These are phyloP conservation scores for Bilobella aurantiaca DNA, from an alignment of 1,140 invertebrate species.

Conservation along the genomic window DNA sequence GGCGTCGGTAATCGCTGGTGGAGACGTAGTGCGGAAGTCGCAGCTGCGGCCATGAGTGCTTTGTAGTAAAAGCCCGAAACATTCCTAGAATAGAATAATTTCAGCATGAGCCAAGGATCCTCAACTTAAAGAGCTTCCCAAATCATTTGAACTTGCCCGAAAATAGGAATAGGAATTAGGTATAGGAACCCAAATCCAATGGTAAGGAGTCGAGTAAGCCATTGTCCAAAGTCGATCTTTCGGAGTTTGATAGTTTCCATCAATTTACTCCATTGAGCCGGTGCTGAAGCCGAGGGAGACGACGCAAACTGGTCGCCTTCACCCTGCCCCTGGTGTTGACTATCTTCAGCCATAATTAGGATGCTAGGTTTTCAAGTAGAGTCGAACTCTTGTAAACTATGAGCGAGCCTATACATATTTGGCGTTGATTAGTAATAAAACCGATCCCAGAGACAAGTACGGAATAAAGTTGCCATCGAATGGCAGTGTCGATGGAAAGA, in stretches of 20 bases:
- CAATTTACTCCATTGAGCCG: conserved; percentile 10
- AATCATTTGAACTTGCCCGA: too few relatives aligned
- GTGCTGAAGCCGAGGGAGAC: not conserved
- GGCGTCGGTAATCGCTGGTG: conserved; percentile 82
- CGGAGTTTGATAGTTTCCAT: conserved; percentile 50
- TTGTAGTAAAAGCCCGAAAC: conserved; percentile 63
- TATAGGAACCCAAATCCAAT: conserved; percentile 73
- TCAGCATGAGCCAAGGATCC: too few relatives aligned
- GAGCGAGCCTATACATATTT: too few relatives aligned
- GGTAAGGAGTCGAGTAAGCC: conserved; percentile 68
- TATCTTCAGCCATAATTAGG: conserved; percentile 3
- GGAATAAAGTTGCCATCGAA: too few relatives aligned
- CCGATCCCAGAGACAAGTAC: too few relatives aligned
- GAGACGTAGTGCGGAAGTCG: conserved; percentile 80
- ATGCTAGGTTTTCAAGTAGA: too few relatives aligned
- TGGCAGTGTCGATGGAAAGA: too few relatives aligned
- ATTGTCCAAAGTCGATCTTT: conserved; percentile 73
- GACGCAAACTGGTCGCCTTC: not conserved
- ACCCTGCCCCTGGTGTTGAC: not conserved
- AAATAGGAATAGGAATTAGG: conserved; percentile 73
- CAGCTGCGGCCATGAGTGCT: conserved; percentile 78
- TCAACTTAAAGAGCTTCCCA: too few relatives aligned
- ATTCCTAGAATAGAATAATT: conserved; percentile 19
- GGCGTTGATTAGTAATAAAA: too few relatives aligned
- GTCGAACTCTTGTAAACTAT: too few relatives aligned